Conservation (phyloP, 64 coral and sea anemone species). For the Pocillopora verrucosa region DNA sequence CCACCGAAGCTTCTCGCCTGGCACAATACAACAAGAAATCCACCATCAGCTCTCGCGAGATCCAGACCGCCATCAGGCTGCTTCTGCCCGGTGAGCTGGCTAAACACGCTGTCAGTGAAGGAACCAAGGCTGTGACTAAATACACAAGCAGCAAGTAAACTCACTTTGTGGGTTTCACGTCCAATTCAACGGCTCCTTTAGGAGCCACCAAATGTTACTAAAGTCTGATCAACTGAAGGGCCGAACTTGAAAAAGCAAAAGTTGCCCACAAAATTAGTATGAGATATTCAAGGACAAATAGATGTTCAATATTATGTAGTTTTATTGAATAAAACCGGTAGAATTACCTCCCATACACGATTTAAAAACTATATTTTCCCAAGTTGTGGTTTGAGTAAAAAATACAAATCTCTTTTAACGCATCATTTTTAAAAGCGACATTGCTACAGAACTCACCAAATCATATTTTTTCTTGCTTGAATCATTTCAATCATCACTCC, state of each 20-base stretch:
- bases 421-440: too few species aligned
- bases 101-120: conserved; percentile 45
- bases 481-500: too few species aligned
- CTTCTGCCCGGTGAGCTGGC: conserved; percentile 45
- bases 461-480: too few species aligned
- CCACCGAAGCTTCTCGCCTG: conserved; percentile 45
- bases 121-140: conserved; percentile 47
- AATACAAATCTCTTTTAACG: too few species aligned
- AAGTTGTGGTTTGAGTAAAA: too few species aligned
- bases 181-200: conserved; percentile 33
- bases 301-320: too few species aligned
- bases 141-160: conserved; percentile 53
- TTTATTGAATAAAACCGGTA: neutral
- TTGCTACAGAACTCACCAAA: too few species aligned
- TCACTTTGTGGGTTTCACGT: conserved; percentile 29
- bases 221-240: neutral
- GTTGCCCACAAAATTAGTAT: neutral
- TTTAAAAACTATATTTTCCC: neutral
- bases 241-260: too few species aligned
- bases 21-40: conserved; percentile 68
- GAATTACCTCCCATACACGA: too few species aligned
- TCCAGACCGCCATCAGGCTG: conserved; percentile 52
- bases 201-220: conserved; percentile 30
- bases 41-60: conserved; percentile 43
- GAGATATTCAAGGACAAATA: neutral